Percentiles rank a stretch among this genome's conserved stretches.
phyloP scores from a whole-genome alignment of 2,113 vertebrate species.

The Prunella himalayana region DNA sequence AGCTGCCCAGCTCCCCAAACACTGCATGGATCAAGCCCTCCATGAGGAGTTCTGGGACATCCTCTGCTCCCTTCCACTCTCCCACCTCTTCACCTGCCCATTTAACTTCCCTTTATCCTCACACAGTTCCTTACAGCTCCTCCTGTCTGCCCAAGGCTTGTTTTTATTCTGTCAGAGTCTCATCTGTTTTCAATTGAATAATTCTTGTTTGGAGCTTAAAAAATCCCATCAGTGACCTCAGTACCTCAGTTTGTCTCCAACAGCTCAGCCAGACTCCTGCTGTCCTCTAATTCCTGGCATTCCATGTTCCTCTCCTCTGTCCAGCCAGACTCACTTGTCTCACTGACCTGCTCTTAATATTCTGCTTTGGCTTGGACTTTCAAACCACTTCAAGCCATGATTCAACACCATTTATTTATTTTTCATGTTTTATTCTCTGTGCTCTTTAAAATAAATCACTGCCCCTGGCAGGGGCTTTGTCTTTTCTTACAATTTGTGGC shows the following conservation, averaged over 20 bases:
- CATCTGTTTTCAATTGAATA: constrained; percentile 22
- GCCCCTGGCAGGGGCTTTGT: background rate
- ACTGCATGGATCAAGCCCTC: rapidly evolving
- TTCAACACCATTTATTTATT: background rate
- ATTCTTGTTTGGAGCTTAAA: background rate
- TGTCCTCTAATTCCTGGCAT: constrained; percentile 41
- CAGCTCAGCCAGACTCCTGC: background rate
- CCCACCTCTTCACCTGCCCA: background rate
- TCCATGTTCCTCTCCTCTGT: background rate
- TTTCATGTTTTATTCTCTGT: background rate
- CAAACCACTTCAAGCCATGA: background rate
- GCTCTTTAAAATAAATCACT: background rate
- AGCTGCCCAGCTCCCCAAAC: background rate
- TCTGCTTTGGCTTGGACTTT: background rate
- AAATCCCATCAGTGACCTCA: constrained; percentile 12
- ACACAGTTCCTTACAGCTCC: background rate
- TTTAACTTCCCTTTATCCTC: background rate
- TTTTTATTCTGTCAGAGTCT: background rate
- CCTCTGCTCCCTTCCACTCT: background rate
- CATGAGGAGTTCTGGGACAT: background rate
- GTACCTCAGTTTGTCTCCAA: background rate
- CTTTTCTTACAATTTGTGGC: background rate
- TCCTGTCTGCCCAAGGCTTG: background rate
- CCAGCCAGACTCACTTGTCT: constrained; percentile 38
- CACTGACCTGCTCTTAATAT: background rate